A percentile compares a stretch with the other conserved stretches of the same genome.
These are phyloP conservation scores for Proisotoma minuta DNA, from an alignment of 2,888 invertebrate species.

Conservation along the genomic window DNA sequence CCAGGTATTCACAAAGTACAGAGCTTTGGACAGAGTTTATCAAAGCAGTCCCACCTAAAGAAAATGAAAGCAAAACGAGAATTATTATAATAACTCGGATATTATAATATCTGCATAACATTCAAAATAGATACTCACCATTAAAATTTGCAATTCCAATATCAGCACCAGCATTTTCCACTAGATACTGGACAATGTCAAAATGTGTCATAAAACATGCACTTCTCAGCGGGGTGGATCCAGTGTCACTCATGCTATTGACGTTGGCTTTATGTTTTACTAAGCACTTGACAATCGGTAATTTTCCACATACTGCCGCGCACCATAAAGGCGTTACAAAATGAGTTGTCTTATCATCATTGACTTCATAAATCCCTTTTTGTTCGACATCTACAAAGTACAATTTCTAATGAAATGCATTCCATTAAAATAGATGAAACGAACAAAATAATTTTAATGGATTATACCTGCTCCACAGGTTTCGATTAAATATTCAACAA, in stretches of 20 bases:
- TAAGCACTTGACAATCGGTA: conserved; percentile 70
- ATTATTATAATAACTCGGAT: too few relatives aligned
- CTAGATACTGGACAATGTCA: conserved; percentile 69
- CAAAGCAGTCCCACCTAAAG: conserved; percentile 73
- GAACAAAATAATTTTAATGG: too few relatives aligned
- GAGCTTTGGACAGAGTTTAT: conserved; percentile 88
- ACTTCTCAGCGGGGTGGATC: conserved; percentile 78
- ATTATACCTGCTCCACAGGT: conserved; percentile 65
- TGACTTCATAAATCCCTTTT: conserved; percentile 73
- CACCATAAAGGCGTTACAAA: conserved; percentile 84
- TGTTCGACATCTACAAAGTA: conserved; percentile 67
- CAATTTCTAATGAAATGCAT: neutral
- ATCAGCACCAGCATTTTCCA: conserved; percentile 72
- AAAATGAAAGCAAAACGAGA: conserved; percentile 7
- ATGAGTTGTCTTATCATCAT: conserved; percentile 63
- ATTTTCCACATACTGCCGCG: conserved; percentile 79
- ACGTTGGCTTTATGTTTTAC: conserved; percentile 71
- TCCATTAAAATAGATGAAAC: neutral
- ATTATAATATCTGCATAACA: too few relatives aligned
- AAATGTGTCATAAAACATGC: conserved; percentile 85
- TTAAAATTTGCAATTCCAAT: conserved; percentile 78
- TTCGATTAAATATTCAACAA: conserved; percentile 77
- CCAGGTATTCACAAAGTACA: conserved; percentile 69
- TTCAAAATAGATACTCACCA: conserved; percentile 51
- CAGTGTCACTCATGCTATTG: conserved; percentile 30